phyloP scores from a whole-genome alignment of 2,113 vertebrate genomes.

The Varanus salvator region DNA sequence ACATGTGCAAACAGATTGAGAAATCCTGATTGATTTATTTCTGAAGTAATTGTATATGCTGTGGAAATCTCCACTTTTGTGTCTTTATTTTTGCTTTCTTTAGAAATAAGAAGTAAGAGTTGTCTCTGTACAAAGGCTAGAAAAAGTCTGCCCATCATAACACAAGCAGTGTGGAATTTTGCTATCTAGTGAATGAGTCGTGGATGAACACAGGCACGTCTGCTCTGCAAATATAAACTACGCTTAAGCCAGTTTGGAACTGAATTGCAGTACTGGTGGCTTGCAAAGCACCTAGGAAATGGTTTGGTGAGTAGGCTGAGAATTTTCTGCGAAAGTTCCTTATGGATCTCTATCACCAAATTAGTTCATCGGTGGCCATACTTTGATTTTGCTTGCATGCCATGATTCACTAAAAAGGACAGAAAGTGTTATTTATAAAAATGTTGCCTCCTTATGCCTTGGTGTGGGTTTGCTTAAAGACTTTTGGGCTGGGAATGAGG shows the following conservation, averaged over 20 bases:
- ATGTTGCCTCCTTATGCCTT: neutral
- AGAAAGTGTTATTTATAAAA: neutral
- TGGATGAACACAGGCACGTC: neutral
- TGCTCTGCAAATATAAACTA: neutral
- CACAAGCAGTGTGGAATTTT: neutral
- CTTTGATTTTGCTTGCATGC: neutral
- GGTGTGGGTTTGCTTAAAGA: neutral
- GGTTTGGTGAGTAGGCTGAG: neutral
- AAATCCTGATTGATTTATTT: neutral
- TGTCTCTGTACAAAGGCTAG: neutral
- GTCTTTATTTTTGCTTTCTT: neutral
- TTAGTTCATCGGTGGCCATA: neutral
- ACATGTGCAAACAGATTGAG: neutral
- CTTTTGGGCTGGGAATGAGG: neutral
- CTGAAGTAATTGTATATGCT: neutral
- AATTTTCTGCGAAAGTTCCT: neutral
- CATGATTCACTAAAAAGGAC: neutral
- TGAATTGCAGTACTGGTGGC: neutral
- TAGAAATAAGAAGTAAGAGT: neutral
- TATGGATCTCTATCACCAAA: neutral
- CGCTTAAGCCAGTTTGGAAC: neutral
- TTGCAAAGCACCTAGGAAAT: neutral
- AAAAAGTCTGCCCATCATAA: neutral
- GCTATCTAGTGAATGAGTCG: neutral
- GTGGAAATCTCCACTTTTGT: neutral